Evolutionary conservation across 23 tunicate species (phyloP), one percentile per base, ranked within the genome.

Genomic region (Clavelina lepadiformis): DNA sequence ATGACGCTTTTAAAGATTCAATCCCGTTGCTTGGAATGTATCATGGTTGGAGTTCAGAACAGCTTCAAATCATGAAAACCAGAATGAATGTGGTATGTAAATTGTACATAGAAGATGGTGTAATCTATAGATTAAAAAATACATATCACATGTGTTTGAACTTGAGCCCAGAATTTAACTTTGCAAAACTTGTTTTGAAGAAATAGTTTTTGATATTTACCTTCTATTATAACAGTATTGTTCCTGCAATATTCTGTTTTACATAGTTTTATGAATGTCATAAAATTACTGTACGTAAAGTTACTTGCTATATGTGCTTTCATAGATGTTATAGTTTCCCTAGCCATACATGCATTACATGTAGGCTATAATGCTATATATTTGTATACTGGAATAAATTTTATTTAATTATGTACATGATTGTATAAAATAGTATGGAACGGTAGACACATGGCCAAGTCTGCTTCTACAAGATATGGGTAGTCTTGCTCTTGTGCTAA

Each of bases 11-110:
- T 3, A 35, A 35, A 6, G 69, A 63, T 37, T 6, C 24, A 36
- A 25, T 63, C 5, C 23, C 23, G 11, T 37, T 35, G 21, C 6
- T 63, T n/a, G 69, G 69, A 37, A 35, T 4, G 8, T 29, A 63
- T 19, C 5, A 13, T 35, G 69, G 69, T 34, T 63, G 69, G 69
- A 63, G 23, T 34, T 50, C 37, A 22, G 69, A 15, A 13, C 69
- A 63, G 25, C 6, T 63, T n/a, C 6, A 22, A 5, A 51, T 51
- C 28, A 6, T 63, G 4, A 35, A 11, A 13, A 6, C 69, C 23
- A 63, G 38, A 35, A 35, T 35, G 49, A 8, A 11, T 41, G 49
- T 41, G 15, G n/a, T n/a, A n/a, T n/a, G n/a, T n/a, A n/a, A n/a
- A n/a, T n/a, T n/a, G n/a, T n/a, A n/a, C n/a, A n/a, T n/a, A n/a